Evolutionary conservation across 2,797 vertebrate species (phyloP), one percentile per base, ranked within the genome.

Genomic region (Falco naumanni): DNA sequence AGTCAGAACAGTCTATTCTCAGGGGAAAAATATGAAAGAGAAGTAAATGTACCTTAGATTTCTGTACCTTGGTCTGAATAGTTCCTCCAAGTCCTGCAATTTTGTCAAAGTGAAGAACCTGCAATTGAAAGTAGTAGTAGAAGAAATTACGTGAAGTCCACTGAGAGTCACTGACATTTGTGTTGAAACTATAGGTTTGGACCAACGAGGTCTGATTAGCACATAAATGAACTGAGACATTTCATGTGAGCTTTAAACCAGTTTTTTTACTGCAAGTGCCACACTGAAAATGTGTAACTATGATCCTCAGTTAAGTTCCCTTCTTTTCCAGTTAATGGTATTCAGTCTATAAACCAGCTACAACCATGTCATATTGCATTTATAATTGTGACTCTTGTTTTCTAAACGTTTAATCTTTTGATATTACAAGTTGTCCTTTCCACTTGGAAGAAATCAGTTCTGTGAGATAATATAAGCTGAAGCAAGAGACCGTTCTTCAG

Each of bases 31-130:
- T 45, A 14, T n/a, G 51, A 74, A 84, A 68, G 20, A 76, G 4
- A 66, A 84, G 63, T 56, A 43, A 74, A 63, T 79, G 37, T 96
- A 97, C 96, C 96, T 97, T 97, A 57, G 84, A 3, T 83, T 95
- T 96, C 56, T 90, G 94, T 93, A 77, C 60, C 78, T 95, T 96
- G 61, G 77, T 66, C 63, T 87, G 88, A 48, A 28, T 43, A 43
- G 37, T 83, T 85, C 79, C 87, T 92, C 92, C 90, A 65, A 95
- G 68, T 65, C 96, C 96, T 43, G 96, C 96, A 83, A 97, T 95
- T 95, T 95, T 97, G 82, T 97, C 94, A 33, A 98, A 97, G 59
- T 95, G 94, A 91, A 98, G 97, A 84, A 91, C 96, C 97, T 98
- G 79, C 45, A 92, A 56, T 92, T 50, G 25, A 57, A 90, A 85